A percentile compares a stretch with the other conserved stretches of the same genome.
These are phyloP conservation scores for Odontesthes bonariensis DNA, from an alignment of 2,113 vertebrate genomes.

Conservation along the genomic window DNA sequence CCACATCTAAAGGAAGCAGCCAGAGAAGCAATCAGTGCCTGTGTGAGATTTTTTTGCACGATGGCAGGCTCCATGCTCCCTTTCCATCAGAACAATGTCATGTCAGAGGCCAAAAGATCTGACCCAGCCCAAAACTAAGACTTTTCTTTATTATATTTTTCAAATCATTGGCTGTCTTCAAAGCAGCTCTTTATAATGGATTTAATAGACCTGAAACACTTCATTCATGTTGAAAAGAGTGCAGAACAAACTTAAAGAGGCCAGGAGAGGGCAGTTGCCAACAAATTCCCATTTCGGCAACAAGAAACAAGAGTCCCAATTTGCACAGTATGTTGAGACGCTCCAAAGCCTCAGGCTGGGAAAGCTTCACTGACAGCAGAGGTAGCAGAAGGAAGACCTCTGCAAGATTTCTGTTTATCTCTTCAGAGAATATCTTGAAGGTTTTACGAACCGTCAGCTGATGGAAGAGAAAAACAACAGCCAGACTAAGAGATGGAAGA, in stretches of 20 bases:
- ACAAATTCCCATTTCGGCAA: conserved; percentile 58
- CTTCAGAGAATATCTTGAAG: not conserved
- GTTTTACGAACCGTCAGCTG: conserved; percentile 6
- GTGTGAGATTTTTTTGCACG: conserved; percentile 34
- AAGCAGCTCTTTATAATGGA: conserved; percentile 21
- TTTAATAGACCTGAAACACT: conserved; percentile 45
- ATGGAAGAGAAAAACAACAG: not conserved
- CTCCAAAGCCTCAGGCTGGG: conserved; percentile 36
- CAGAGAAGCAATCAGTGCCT: conserved; percentile 23
- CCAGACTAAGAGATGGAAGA: too few relatives aligned
- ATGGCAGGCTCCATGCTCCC: conserved; percentile 41
- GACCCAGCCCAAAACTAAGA: conserved; percentile 29
- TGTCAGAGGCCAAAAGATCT: conserved; percentile 37
- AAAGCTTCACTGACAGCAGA: conserved; percentile 40
- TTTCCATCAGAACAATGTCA: conserved; percentile 45
- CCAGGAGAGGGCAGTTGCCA: conserved; percentile 49
- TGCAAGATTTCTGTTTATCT: conserved; percentile 7
- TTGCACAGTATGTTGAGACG: conserved; percentile 55
- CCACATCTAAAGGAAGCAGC: conserved; percentile 16
- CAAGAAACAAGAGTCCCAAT: conserved; percentile 55
- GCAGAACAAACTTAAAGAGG: conserved; percentile 47
- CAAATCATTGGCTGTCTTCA: conserved; percentile 20
- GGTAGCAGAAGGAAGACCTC: conserved; percentile 43
- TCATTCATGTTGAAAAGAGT: conserved; percentile 58
- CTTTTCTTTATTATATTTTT: conserved; percentile 17